Conservation (phyloP, 2,797 vertebrate species). For the Propithecus perrieri region DNA sequence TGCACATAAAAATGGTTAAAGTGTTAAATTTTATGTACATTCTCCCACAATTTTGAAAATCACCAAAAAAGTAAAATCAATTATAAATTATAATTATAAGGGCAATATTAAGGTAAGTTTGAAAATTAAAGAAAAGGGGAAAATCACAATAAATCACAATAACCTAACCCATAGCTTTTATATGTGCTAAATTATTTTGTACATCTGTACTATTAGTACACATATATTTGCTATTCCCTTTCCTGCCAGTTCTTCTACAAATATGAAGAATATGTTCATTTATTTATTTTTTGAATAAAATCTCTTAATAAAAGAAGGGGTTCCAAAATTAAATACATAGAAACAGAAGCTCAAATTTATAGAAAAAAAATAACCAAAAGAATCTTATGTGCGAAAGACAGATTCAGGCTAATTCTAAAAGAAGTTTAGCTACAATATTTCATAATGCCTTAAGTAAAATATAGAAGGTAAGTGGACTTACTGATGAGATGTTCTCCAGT, state of each 20-base stretch:
- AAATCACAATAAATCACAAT: background rate
- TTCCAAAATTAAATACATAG: conserved; percentile 27
- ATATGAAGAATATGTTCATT: background rate
- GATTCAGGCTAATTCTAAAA: conserved; percentile 26
- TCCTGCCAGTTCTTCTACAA: background rate
- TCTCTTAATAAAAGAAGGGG: background rate
- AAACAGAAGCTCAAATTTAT: conserved; percentile 36
- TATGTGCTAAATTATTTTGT: background rate
- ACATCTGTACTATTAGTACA: background rate
- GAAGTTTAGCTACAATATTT: conserved; percentile 1
- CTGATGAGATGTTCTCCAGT: conserved; percentile 94
- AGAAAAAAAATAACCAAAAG: background rate
- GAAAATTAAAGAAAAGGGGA: conserved; percentile 3
- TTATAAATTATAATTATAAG: conserved; percentile 10
- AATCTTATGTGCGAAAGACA: background rate
- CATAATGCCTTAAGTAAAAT: background rate
- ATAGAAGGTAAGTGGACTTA: conserved; percentile 80
- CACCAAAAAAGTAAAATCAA: background rate
- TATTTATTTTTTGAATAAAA: conserved; percentile 28
- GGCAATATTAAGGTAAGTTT: background rate
- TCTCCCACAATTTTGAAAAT: background rate
- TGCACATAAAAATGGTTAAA: background rate
- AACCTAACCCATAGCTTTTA: background rate
- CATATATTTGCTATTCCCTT: background rate
- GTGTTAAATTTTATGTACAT: background rate